These are phyloP conservation scores for Drosophila borborema DNA, from an alignment of 2,888 invertebrate genomes.

Conservation along the genomic window DNA sequence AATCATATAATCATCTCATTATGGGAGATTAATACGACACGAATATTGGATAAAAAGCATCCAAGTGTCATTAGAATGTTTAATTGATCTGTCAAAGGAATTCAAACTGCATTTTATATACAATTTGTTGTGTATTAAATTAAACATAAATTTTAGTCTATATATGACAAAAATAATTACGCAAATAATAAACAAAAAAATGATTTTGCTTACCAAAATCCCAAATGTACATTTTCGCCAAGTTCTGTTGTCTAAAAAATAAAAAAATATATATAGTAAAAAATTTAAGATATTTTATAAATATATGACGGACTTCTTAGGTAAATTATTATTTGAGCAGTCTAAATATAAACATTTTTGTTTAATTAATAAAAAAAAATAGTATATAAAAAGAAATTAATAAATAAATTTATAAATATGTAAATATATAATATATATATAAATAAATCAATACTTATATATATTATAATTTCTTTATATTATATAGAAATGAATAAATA, in stretches of 20 bases:
- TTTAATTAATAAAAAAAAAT: too few species aligned
- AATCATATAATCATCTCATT: not conserved
- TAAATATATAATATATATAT: too few species aligned
- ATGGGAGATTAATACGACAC: slow-evolving; percentile 1
- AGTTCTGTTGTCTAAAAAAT: not conserved
- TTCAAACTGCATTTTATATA: not conserved
- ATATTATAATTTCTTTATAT: too few species aligned
- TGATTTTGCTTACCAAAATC: not conserved
- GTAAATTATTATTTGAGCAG: not conserved
- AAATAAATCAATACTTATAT: too few species aligned
- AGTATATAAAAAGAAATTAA: not conserved
- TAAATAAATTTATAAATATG: not conserved
- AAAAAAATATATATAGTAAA: not conserved
- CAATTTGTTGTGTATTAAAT: not conserved
- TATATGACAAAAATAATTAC: not conserved
- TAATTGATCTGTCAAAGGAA: not conserved
- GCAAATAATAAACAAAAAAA: not conserved
- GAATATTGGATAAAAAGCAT: not conserved
- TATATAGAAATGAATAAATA: too few species aligned
- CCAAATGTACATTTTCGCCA: not conserved
- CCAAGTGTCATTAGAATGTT: slow-evolving; percentile 2
- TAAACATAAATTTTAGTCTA: not conserved
- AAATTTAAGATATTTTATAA: not conserved
- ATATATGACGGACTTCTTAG: not conserved
- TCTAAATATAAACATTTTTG: not conserved